Evolutionary conservation across 1,140 invertebrate genomes (phyloP), one percentile per base, ranked within the genome.

Genomic region (Heliconius congener): DNA sequence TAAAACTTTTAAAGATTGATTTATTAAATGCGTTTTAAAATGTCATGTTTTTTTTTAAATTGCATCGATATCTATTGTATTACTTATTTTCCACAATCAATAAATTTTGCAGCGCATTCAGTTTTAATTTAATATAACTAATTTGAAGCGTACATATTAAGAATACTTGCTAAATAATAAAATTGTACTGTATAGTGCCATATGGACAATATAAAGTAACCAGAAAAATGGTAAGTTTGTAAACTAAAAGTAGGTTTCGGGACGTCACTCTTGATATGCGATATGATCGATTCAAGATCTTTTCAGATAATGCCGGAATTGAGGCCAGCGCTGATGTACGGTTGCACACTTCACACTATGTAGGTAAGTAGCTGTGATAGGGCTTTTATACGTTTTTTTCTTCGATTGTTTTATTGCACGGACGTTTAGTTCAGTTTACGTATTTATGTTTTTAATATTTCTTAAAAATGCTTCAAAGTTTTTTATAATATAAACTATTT

Each of bases 231-330:
- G 78, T 83, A 78, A 55, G 13, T 50, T 84, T 72, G 34, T 82
- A 83, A 80, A 76, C 80, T 71, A 76, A 74, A 88, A 84, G 85
- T 87, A 81, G 81, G 82, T 84, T 84, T 89, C 85, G 78, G 85
- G 83, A 87, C 82, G 85, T 90, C 86, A 86, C 86, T 77, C 88
- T 88, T 87, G 87, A 86, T 87, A 85, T 79, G 83, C 85, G 86
- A 86, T 86, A 86, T 88, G 87, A 90, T 90, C 85, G 88, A 87
- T 87, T 84, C 74, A 78, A 87, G 87, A 91, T 87, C 86, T 91
- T 83, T 89, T 88, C 84, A 88, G 88, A 91, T 91, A 92, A 79
- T 82, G 83, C 74, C 78, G 74, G 79, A 80, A 91, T 87, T 88
- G 84, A 86, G 89, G 89, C 73, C 89, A 87, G 50, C 81, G 80